Conservation (phyloP, 1,140 invertebrate species). For the Panagrolaimus sp. region DNA sequence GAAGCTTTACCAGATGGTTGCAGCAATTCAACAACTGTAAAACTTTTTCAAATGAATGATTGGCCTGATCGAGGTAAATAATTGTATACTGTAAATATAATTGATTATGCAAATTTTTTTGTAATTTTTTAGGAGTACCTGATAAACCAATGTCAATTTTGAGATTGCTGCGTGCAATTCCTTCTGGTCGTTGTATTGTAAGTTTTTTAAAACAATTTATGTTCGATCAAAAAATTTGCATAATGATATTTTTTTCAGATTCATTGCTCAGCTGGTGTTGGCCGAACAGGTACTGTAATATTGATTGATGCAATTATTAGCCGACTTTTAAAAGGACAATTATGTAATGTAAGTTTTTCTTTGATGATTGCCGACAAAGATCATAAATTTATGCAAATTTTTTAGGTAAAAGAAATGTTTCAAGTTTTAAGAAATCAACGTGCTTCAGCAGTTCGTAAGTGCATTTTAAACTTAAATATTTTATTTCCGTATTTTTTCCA, state of each 20-base stretch:
- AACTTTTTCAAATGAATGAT: slow-evolving; percentile 32
- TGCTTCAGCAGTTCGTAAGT: background rate
- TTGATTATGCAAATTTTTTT: too few species aligned
- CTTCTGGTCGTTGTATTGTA: slow-evolving; percentile 4
- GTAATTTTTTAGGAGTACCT: background rate
- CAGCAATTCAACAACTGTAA: slow-evolving; percentile 33
- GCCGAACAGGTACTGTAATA: slow-evolving; percentile 9
- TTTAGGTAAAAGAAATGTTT: slow-evolving; percentile 14
- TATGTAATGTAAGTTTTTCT: background rate
- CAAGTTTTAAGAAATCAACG: slow-evolving; percentile 5
- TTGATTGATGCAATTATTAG: slow-evolving; percentile 6
- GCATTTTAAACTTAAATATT: too few species aligned
- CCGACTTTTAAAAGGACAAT: background rate
- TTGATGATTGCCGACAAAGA: background rate
- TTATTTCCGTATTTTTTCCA: too few species aligned
- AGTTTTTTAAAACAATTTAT: too few species aligned
- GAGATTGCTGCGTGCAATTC: background rate
- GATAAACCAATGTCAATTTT: slow-evolving; percentile 8
- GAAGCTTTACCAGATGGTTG: slow-evolving; percentile 37
- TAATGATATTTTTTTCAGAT: background rate
- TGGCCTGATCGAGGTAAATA: slow-evolving; percentile 6
- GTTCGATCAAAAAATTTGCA: too few species aligned
- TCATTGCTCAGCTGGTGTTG: slow-evolving; percentile 1
- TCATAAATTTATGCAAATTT: background rate
- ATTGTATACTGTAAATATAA: background rate